Conservation (phyloP, 2,797 vertebrate genomes). For the Syndactyla subalaris region DNA sequence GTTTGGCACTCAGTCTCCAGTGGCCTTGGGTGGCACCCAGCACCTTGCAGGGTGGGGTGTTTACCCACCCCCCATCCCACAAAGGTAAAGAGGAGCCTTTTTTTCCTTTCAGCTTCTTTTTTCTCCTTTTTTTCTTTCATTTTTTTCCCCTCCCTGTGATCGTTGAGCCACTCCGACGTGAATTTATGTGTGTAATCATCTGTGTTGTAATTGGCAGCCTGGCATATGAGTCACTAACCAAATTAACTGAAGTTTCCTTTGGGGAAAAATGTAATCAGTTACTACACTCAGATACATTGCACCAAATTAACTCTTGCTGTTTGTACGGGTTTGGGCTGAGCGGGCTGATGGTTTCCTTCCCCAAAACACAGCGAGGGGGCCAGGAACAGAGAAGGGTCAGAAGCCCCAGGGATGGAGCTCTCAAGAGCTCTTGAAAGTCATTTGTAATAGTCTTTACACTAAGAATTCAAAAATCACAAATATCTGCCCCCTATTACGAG, state of each 20-base stretch:
- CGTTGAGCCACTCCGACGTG: constrained; percentile 60
- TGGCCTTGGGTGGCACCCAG: not conserved
- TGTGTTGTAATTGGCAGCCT: constrained; percentile 80
- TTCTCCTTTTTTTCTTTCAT: accelerated
- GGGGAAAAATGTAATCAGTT: constrained; percentile 81
- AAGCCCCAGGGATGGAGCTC: not conserved
- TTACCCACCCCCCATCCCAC: not conserved
- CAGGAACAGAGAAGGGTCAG: not conserved
- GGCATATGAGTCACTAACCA: constrained; percentile 80
- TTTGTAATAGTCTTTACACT: not conserved
- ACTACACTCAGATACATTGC: constrained; percentile 74
- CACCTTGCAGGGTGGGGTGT: not conserved
- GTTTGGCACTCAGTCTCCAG: not conserved
- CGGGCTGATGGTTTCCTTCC: not conserved
- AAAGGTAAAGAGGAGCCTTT: not conserved
- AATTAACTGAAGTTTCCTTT: constrained; percentile 84
- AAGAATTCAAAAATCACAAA: not conserved
- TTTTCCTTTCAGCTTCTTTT: not conserved
- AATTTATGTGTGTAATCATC: constrained; percentile 74
- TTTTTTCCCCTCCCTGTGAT: not conserved
- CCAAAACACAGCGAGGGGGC: not conserved
- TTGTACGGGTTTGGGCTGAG: constrained; percentile 6
- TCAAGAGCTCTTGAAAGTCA: not conserved
- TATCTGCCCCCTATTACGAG: not conserved
- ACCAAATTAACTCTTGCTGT: constrained; percentile 76